phyloP scores from a whole-genome alignment of 2,797 vertebrate species.

The Aeoliscus strigatus region DNA sequence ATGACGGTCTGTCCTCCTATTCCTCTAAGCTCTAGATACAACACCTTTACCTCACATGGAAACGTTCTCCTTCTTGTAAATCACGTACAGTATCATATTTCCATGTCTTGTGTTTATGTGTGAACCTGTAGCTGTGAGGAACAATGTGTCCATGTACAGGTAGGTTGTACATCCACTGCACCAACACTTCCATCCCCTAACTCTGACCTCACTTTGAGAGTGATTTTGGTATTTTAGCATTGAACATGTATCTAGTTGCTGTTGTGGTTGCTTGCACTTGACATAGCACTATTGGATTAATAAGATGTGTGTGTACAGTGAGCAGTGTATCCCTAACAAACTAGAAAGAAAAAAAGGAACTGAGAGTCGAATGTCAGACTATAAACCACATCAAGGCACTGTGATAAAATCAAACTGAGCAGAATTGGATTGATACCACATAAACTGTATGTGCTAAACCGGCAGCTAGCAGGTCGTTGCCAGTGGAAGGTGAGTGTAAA shows the following conservation, averaged over 20 bases:
- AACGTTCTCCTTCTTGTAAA: conserved; percentile 1
- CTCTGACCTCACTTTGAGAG: conserved; percentile 1
- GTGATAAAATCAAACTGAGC: no score
- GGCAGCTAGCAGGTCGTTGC: no score
- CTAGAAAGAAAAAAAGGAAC: no score
- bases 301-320: neutral
- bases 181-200: conserved; percentile 17
- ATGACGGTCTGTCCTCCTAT: conserved; percentile 72
- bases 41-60: conserved; percentile 18
- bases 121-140: conserved; percentile 18
- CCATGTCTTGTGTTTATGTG: conserved; percentile 2
- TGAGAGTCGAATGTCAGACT: no score
- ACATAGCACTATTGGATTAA: no score
- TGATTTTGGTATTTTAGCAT: conserved; percentile 14
- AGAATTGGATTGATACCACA: no score
- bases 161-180: conserved; percentile 8
- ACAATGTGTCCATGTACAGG: neutral
- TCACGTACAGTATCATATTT: conserved; percentile 5
- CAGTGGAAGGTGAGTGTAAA: no score
- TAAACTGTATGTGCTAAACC: no score
- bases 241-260: conserved; percentile 1
- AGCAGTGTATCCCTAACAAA: no score
- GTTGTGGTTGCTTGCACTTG: conserved; percentile 2
- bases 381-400: no score
- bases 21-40: conserved; percentile 49